These are phyloP conservation scores for Incurvaria masculella DNA, from an alignment of 2,888 invertebrate genomes.

Conservation along the genomic window DNA sequence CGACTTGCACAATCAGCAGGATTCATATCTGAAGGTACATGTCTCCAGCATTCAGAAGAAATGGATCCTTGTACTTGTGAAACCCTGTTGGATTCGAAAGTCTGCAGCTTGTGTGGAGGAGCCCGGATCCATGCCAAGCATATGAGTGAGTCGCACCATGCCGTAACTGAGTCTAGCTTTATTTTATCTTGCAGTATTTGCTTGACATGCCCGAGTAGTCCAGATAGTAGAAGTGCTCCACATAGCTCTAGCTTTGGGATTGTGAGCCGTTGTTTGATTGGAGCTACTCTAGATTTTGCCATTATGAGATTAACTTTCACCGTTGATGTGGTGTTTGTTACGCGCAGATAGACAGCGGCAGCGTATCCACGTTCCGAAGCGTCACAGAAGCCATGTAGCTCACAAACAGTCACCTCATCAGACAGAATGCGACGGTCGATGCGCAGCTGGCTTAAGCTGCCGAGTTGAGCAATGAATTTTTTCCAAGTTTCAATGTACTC, in stretches of 20 bases:
- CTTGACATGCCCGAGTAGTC: constrained; percentile 1
- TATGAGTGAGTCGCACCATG: constrained; percentile 12
- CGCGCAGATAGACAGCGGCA: constrained; percentile 6
- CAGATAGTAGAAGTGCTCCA: constrained; percentile 9
- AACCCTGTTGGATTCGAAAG: constrained; percentile 10
- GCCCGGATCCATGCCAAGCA: constrained; percentile 10
- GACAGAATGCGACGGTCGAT: not conserved
- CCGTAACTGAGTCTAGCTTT: not conserved
- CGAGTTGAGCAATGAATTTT: not conserved
- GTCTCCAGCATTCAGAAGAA: constrained; percentile 4
- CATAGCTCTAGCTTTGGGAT: constrained; percentile 12
- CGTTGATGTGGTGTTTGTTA: not conserved
- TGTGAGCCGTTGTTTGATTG: constrained; percentile 5
- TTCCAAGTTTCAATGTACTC: not conserved
- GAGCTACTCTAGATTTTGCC: constrained; percentile 11
- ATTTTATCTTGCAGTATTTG: not conserved
- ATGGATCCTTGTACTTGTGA: constrained; percentile 4
- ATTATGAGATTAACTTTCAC: constrained; percentile 2
- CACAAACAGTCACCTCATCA: not conserved
- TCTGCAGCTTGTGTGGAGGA: constrained; percentile 7
- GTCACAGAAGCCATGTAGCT: constrained; percentile 12
- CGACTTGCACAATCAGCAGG: constrained; percentile 5
- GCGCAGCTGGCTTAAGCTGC: not conserved
- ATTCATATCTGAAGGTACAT: constrained; percentile 4
- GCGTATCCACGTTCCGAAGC: constrained; percentile 11